Evolutionary conservation across 2,888 invertebrate species (phyloP), one percentile per base, ranked within the genome.

Genomic region (Dolichomitus sp.): DNA sequence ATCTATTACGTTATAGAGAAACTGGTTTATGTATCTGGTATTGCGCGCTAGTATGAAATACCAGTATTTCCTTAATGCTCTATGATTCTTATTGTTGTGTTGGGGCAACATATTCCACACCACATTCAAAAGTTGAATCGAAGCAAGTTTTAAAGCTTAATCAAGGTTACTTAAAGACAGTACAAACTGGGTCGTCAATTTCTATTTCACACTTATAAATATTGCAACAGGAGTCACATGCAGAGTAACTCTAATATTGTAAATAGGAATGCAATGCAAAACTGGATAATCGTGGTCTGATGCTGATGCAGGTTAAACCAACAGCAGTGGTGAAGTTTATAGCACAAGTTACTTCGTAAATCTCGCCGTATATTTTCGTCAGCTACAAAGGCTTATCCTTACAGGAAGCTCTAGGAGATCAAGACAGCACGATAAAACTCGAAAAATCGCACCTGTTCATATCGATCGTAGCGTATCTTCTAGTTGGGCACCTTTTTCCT

Each of bases 381-480:
- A 59, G 45, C 59, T 23, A 19, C 14, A 70, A 12, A 42, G 54
- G 48, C 68, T 66, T 63, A 78, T 74, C 40, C 12, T 40, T 19
- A 11, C 2, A 14, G 19, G 37, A 50, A 79, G 65, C 50, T 82
- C 42, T 9, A 42, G 4, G 27, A 54, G 75, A 79, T 80, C 50
- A 11, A 61, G 48, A 69, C 40, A 63, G 48, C 33, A 59, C 73
- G 80, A 83, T 80, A 83, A 76, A 73, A 73, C 65, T 63, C 33
- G 69, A 69, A 83, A 76, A 77, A 83, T 80, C 76, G 50, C 52
- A 37, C 23, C 73, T 57, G 19, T 50, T 70, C 76, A 57, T 73
- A 73, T 80, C 80, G 68, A 66, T 73, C 68, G 68, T 17, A 48
- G 75, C 83, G 63, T 83, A 83, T 83, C 83, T 76, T 73, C 57